Evolutionary conservation across 2,888 invertebrate species (phyloP).

Genomic region (Epicampocera succincta): DNA sequence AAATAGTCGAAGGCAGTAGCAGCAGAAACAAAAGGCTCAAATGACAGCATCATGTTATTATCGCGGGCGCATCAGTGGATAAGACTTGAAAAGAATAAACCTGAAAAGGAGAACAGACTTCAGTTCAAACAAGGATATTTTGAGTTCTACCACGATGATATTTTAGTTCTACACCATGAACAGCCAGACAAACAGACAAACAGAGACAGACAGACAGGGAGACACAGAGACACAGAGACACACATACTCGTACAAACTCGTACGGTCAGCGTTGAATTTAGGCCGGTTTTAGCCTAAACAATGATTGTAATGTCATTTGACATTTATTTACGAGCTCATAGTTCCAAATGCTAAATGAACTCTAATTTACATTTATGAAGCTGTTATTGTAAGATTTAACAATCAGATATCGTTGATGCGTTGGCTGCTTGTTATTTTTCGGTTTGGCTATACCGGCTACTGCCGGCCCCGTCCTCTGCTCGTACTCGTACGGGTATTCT

Average conservation of each 20-base stretch:
- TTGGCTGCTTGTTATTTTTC: slow-evolving; percentile 8
- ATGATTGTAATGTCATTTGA: slow-evolving; percentile 80
- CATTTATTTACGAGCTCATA: slow-evolving; percentile 80
- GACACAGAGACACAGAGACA: no score
- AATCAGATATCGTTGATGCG: slow-evolving; percentile 53
- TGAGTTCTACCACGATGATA: background rate
- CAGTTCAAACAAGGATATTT: slow-evolving; percentile 67
- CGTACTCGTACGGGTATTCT: slow-evolving; percentile 7
- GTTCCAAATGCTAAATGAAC: slow-evolving; percentile 79
- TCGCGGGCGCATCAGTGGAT: slow-evolving; percentile 71
- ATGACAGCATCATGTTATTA: slow-evolving; percentile 68
- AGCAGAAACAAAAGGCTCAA: slow-evolving; percentile 49
- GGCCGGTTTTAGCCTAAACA: slow-evolving; percentile 69
- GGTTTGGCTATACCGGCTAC: slow-evolving; percentile 2
- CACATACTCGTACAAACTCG: no score
- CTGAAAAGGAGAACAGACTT: slow-evolving; percentile 53
- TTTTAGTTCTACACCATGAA: background rate
- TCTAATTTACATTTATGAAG: slow-evolving; percentile 81
- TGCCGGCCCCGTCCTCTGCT: background rate
- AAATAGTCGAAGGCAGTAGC: slow-evolving; percentile 24
- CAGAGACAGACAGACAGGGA: no score
- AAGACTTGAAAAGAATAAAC: slow-evolving; percentile 33
- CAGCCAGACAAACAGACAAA: no score
- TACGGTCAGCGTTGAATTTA: slow-evolving; percentile 21
- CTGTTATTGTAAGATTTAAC: slow-evolving; percentile 74